Evolutionary conservation across 2,797 vertebrate genomes (phyloP), one percentile per base, ranked within the genome.

Genomic region (Hemitrygon akajei): DNA sequence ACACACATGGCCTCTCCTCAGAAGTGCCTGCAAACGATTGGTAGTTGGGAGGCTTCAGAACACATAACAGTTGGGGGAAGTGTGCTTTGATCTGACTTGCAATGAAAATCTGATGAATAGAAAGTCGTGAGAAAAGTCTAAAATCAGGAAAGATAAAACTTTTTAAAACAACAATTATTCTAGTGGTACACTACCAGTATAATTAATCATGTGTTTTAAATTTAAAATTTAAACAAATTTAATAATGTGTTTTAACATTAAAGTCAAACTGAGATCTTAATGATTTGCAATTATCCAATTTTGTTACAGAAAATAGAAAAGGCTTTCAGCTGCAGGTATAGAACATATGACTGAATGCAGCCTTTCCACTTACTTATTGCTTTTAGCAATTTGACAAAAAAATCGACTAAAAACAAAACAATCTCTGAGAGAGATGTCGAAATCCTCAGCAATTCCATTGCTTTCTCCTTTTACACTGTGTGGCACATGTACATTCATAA

Each of bases 131-230:
- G 87, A 91, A 37, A 34, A 40, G 87, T 71, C 37, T 40, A 69
- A 71, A 91, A 71, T 91, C 63, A 91, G 63, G 87, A 91, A 34
- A 25, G 60, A 91, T 37, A 91, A 91, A 63, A 91, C n/a, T 40
- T 71, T 69, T 71, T 40, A 37, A 91, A 34, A 40, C 34, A 91
- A 71, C 18, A 34, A 69, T 91, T 25, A 71, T 91, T 71, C 63
- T 40, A 2, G 20, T 25, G 34, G 66, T 27, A 40, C 18, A 40
- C 37, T n/a, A 71, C 87, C 71, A 14, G 63, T 25, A 69, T 22
- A 71, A 91, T 91, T 37, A 91, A 91, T 91, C 87, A 91, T 91
- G 66, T 91, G 63, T 69, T 66, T 91, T 37, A 69, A 91, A 91
- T 91, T 34, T 34, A 34, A 91, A 63, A 47, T 47, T 47, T 47